Conservation (phyloP, 2,113 vertebrate genomes). For the Lepus europaeus region DNA sequence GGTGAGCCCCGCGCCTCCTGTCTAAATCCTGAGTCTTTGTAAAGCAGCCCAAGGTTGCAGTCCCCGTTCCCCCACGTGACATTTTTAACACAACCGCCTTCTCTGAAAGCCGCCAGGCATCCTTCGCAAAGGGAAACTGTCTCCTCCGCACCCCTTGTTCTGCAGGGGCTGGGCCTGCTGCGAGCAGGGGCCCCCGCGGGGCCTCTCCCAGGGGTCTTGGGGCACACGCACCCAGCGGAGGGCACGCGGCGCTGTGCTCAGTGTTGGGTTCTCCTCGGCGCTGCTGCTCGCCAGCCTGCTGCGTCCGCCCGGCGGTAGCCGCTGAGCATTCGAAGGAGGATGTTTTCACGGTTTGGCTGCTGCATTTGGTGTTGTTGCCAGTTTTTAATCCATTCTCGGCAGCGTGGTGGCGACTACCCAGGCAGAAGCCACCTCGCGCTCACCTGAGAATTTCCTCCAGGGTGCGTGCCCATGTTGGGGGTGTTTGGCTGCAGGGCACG, state of each 20-base stretch:
- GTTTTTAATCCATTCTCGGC: too few species aligned
- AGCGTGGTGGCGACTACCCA: fast-evolving
- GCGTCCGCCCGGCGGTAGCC: fast-evolving
- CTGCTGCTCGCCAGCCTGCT: fast-evolving
- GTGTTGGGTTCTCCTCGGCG: fast-evolving
- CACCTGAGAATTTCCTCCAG: background rate
- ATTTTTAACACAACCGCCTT: background rate
- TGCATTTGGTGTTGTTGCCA: background rate
- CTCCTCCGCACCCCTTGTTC: too few species aligned
- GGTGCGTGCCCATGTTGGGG: background rate
- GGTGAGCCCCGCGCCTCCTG: background rate
- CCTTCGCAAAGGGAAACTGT: background rate
- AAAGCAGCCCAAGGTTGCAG: background rate
- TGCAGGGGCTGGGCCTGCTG: too few species aligned
- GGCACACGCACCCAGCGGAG: too few species aligned
- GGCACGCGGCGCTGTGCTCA: background rate
- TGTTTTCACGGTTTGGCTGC: fast-evolving
- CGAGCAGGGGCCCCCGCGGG: too few species aligned
- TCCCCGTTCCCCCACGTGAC: background rate
- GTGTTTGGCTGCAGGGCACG: background rate
- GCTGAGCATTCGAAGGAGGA: fast-evolving
- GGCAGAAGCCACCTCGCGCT: background rate
- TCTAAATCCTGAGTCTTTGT: background rate
- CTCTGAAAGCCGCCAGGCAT: background rate
- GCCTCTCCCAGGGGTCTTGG: too few species aligned